Base-by-base conservation (phyloP, 2,113 vertebrate species). In the Gambusia holbrooki region DNA sequence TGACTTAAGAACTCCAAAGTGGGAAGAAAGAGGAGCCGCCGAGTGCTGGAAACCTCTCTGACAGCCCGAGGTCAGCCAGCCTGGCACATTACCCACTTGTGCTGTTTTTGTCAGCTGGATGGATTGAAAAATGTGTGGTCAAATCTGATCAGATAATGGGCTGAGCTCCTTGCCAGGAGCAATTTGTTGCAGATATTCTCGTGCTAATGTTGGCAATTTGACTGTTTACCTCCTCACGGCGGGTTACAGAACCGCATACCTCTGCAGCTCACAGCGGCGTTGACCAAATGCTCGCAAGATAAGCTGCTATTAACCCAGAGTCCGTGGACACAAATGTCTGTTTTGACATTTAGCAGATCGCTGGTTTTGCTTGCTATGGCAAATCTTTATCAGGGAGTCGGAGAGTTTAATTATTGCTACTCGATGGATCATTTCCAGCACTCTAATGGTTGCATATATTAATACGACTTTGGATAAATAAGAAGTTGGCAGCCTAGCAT, bases 61-160 rank as follows among this genome's bases (percentile, higher is more conserved):
- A 74, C 35, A 17, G 68, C 58, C 74, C 35, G 85, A 82, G 88
- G 85, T 89, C 85, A 85, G 27, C 69, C 3, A 13, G 29, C 74
- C 74, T 72, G 83, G 62, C 84, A 62, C 76, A 73, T 84, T 79
- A 84, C 74, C 80, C 84, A 40, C 86, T 74, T 30, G 66, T 61
- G 62, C 78, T 28, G 81, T 62, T 75, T 81, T 67, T 81, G 86
- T 88, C 84, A 63, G 82, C 84, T 48, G 88, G 75, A 82, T 19
- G 71, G 83, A 81, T 62, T 84, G 80, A 81, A 64, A 73, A 72
- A 71, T 33, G 70, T 67, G 77, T 62, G 82, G 86, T 86, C 84
- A 73, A 63, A 85, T 81, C 82, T 71, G 80, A 88, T 86, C 79
- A 83, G 85, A 90, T 88, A 89, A 91, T 75, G 64, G 84, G 72